A percentile compares a stretch with the other conserved stretches of the same genome.
Conservation (phyloP, 2,113 vertebrate genomes). For the Excalfactoria chinensis region DNA sequence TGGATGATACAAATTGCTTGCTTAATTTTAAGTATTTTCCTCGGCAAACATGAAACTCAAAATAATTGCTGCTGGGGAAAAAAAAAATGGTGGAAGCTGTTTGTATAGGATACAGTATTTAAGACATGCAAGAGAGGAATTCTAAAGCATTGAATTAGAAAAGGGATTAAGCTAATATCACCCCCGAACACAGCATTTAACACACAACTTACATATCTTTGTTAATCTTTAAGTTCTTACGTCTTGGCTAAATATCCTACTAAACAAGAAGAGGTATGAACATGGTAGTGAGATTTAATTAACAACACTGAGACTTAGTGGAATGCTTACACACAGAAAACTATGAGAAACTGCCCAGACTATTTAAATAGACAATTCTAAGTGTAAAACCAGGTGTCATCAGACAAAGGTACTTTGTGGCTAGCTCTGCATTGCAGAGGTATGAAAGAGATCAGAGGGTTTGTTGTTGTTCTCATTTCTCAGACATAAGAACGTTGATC, state of each 20-base stretch:
- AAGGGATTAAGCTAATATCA: slow-evolving; percentile 34
- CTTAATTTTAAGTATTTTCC: not conserved
- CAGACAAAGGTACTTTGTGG: not conserved
- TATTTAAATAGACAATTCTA: not conserved
- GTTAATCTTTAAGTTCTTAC: slow-evolving; percentile 12
- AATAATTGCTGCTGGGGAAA: not conserved
- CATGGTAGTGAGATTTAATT: not conserved
- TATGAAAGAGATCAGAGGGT: not conserved
- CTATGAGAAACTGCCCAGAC: not conserved
- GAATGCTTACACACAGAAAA: not conserved
- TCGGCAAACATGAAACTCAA: not conserved
- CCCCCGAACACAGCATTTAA: not conserved
- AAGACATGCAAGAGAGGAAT: not conserved
- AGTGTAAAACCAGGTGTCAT: not conserved
- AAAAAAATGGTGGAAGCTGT: not conserved
- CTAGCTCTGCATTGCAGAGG: not conserved
- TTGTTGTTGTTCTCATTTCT: slow-evolving; percentile 35
- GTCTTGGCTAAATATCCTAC: slow-evolving; percentile 2
- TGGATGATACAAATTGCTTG: not conserved
- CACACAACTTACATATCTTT: not conserved
- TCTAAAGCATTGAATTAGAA: not conserved
- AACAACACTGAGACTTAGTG: not conserved
- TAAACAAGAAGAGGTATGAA: not conserved
- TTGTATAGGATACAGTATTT: not conserved
- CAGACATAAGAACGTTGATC: slow-evolving; percentile 5